Base-by-base conservation (phyloP, 2,797 vertebrate species). In the Trichosurus vulpecula region DNA sequence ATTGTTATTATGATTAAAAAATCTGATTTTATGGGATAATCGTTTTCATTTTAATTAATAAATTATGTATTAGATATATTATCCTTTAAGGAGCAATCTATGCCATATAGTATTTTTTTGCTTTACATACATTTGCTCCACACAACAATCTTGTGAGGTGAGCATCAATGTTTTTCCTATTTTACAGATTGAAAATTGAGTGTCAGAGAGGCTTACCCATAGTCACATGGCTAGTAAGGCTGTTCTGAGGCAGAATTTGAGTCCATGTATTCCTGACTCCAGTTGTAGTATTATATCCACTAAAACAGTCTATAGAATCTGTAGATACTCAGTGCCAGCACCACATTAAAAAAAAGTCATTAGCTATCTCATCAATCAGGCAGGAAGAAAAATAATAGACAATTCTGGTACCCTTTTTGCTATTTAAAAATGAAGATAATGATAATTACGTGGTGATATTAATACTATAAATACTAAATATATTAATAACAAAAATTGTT, bases 401-500 rank as follows among this genome's bases (percentile, higher is more conserved):
- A 95, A 89, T 91, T 12, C 52, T 87, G 54, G 1, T 54, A 55
- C 19, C 19, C 22, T 1, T 93, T 57, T 94, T 74, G 92, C 53
- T 5, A 29, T 87, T 87, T 92, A 27, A 92, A 92, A 95, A 81
- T 19, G 81, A 93, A 74, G 91, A 92, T 89, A 90, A 94, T 87
- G 1, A 93, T 93, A 94, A 87, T 94, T 6, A 57, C 51, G 8
- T 92, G 93, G 87, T 27, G 9, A 81, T 47, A 81, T 25, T 81
- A 81, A 81, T 25, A 47, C 22, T 47, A 81, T 81, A 81, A 81
- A 81, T 87, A 58, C 29, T 54, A 51, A 92, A 29, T 55, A 81
- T 94, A 29, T 91, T 95, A 95, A 95, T 16, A 91, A 51, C 91
- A 91, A 31, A 81, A 91, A 53, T 6, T 93, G 90, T 94, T 66